Evolutionary conservation across 1,140 invertebrate species (phyloP).

Genomic region (Bombus sibiricus): DNA sequence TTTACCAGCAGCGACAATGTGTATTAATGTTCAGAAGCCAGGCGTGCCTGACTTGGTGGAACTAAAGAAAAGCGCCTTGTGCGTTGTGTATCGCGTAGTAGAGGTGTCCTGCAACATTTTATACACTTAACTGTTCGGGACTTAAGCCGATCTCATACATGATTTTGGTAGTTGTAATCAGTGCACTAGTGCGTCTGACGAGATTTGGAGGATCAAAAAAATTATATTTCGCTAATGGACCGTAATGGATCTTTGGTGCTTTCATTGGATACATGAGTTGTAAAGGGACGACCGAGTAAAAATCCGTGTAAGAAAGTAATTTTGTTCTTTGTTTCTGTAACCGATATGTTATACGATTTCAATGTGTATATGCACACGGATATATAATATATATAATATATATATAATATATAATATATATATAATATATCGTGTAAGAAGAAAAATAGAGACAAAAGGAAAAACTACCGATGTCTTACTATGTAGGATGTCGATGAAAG

Average conservation of each 20-base stretch:
- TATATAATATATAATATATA: neutral
- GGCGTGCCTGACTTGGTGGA: constrained; percentile 74
- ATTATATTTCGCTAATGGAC: constrained; percentile 69
- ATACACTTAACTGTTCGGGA: constrained; percentile 75
- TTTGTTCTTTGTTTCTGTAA: constrained; percentile 33
- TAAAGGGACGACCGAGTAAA: neutral
- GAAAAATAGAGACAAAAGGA: neutral
- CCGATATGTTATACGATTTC: constrained; percentile 25
- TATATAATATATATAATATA: constrained; percentile 3
- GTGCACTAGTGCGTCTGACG: constrained; percentile 70
- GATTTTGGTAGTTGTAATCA: constrained; percentile 66
- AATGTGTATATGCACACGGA: neutral
- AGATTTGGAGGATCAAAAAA: constrained; percentile 75
- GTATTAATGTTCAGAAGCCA: constrained; percentile 79
- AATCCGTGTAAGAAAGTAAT: constrained; percentile 1
- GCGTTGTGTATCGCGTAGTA: constrained; percentile 70
- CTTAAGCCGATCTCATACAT: constrained; percentile 73
- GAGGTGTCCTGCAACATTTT: constrained; percentile 74
- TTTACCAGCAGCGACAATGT: constrained; percentile 81
- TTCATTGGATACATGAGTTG: constrained; percentile 32
- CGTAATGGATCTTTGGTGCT: constrained; percentile 56
- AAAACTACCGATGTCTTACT: constrained; percentile 12
- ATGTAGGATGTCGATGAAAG: constrained; percentile 10
- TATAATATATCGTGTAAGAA: neutral
- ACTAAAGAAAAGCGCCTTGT: constrained; percentile 59